Conservation (phyloP, 2,888 invertebrate species). For the Sarcophaga caerulescens region DNA sequence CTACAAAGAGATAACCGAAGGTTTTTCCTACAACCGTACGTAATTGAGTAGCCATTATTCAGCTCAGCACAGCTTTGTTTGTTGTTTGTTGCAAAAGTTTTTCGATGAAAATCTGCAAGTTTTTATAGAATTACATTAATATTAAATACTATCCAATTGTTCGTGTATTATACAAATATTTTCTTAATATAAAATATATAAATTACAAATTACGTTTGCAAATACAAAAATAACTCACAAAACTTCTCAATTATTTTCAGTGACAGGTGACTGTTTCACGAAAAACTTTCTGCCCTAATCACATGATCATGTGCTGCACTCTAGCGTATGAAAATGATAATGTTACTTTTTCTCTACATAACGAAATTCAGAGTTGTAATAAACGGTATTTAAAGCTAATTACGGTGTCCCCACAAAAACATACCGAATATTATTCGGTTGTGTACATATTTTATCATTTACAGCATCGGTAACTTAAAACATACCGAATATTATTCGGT, state of each 20-base stretch:
- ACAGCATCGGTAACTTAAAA: too few species aligned
- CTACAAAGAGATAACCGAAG: slow-evolving; percentile 79
- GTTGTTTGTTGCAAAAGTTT: slow-evolving; percentile 34
- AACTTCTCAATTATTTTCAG: slow-evolving; percentile 72
- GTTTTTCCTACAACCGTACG: slow-evolving; percentile 82
- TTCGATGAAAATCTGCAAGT: slow-evolving; percentile 59
- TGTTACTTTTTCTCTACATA: slow-evolving; percentile 49
- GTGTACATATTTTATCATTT: neutral
- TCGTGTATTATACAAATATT: slow-evolving; percentile 27
- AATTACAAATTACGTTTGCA: slow-evolving; percentile 26
- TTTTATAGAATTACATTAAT: slow-evolving; percentile 16
- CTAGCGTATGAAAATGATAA: slow-evolving; percentile 53
- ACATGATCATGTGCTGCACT: slow-evolving; percentile 75
- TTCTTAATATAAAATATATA: slow-evolving; percentile 35
- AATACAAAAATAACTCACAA: slow-evolving; percentile 45
- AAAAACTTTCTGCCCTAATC: slow-evolving; percentile 79
- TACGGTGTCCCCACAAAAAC: too few species aligned
- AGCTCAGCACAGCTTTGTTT: slow-evolving; percentile 23
- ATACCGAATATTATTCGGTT: neutral
- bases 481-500: neutral
- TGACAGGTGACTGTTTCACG: slow-evolving; percentile 81
- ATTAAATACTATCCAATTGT: slow-evolving; percentile 2
- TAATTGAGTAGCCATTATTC: slow-evolving; percentile 77
- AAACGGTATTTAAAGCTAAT: neutral
- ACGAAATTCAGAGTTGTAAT: slow-evolving; percentile 33